These are phyloP conservation scores for Nesoenas mayeri DNA, from an alignment of 2,113 vertebrate species.

Conservation along the genomic window DNA sequence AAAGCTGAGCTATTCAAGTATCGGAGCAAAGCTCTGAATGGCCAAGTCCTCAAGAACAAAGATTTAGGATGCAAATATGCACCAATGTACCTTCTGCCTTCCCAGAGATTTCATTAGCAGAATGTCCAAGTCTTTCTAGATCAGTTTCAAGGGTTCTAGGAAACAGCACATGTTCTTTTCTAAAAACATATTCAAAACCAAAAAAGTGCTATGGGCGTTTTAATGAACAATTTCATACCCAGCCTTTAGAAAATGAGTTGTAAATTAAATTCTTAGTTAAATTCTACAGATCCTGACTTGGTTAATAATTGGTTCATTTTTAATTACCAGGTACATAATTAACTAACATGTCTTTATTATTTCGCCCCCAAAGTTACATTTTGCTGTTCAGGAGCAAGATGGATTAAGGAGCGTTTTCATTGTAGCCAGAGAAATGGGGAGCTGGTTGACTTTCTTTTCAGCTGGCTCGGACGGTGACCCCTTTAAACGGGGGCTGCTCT, in stretches of 20 bases:
- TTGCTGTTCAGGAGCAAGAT: not conserved
- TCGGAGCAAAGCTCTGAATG: not conserved
- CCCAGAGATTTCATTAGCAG: not conserved
- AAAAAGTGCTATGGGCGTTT: not conserved
- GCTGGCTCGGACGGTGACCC: not conserved
- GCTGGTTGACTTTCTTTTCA: not conserved
- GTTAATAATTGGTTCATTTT: slow-evolving; percentile 12
- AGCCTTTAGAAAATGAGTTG: not conserved
- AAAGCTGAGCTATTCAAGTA: not conserved
- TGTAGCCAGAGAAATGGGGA: not conserved
- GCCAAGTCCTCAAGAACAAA: not conserved
- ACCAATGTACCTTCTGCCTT: not conserved
- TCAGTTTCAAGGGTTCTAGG: not conserved
- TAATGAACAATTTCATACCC: not conserved
- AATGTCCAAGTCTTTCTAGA: not conserved
- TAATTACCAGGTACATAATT: slow-evolving; percentile 43
- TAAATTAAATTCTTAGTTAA: slow-evolving; percentile 1
- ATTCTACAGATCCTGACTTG: not conserved
- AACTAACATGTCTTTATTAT: not conserved
- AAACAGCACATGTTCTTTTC: not conserved
- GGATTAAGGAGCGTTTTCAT: not conserved
- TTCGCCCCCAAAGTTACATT: not conserved
- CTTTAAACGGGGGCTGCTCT: not conserved
- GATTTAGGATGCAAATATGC: not conserved
- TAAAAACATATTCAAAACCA: not conserved